Conservation (phyloP, 2,797 vertebrate species). For the Hypotaenidia philippensis region DNA sequence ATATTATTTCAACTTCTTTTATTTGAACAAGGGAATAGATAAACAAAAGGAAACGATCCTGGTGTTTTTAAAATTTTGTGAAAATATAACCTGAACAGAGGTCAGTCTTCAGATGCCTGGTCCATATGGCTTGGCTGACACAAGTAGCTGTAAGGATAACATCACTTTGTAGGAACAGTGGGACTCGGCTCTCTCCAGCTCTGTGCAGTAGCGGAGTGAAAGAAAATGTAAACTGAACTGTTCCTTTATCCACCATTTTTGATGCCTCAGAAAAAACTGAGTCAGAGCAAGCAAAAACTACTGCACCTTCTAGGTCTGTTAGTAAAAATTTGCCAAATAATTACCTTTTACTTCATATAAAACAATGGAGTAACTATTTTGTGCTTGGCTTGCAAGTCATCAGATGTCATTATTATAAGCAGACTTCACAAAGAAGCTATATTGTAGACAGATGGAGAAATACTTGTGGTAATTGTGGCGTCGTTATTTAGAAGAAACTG, state of each 20-base stretch:
- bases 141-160: constrained; percentile 59
- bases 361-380: not conserved
- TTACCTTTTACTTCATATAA: not conserved
- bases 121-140: constrained; percentile 52
- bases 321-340: constrained; percentile 41
- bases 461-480: not conserved
- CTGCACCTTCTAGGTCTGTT: not conserved
- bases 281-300: not conserved
- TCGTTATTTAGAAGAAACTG: not conserved
- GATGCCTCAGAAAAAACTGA: not conserved
- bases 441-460: not conserved
- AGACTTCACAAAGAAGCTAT: not conserved
- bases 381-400: constrained; percentile 20
- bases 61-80: constrained; percentile 52
- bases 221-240: constrained; percentile 34
- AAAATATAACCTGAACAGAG: constrained; percentile 56
- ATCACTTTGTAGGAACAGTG: constrained; percentile 42
- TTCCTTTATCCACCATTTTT: constrained; percentile 33
- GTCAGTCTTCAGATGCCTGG: constrained; percentile 48
- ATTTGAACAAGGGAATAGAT: constrained; percentile 68
- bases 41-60: constrained; percentile 63
- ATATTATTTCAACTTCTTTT: constrained; percentile 75
- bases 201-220: constrained; percentile 53
- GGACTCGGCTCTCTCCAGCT: not conserved
- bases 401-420: constrained; percentile 3